phyloP scores from a whole-genome alignment of 2,113 vertebrate species.

The Corydoras maculifer region DNA sequence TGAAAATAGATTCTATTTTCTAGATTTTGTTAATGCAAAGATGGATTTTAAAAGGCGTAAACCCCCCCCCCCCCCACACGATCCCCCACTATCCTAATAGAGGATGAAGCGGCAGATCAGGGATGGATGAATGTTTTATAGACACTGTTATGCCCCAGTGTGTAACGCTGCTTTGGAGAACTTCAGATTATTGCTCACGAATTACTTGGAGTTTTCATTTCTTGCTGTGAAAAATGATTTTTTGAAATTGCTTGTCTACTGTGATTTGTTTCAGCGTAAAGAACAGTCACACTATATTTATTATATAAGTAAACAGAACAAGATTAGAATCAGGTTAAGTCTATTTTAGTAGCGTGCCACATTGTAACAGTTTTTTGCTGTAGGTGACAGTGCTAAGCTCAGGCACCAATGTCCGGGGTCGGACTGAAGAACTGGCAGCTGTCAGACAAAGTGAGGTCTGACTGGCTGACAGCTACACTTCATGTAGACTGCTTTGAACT shows the following conservation, averaged over 20 bases:
- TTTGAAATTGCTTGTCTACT: not conserved
- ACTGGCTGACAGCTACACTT: not conserved
- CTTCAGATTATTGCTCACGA: too few species aligned
- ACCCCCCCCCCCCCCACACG: too few species aligned
- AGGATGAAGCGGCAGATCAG: too few species aligned
- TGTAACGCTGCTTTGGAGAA: not conserved
- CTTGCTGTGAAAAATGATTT: not conserved
- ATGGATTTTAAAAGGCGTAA: too few species aligned
- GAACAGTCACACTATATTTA: not conserved
- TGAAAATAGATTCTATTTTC: too few species aligned
- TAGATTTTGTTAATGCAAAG: too few species aligned
- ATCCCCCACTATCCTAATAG: too few species aligned
- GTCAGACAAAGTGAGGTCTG: constrained; percentile 1
- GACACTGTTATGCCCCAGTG: not conserved
- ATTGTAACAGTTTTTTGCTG: constrained; percentile 35
- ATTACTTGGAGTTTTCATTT: too few species aligned
- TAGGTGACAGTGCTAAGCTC: constrained; percentile 3
- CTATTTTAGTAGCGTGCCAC: not conserved
- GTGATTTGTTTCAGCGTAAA: not conserved
- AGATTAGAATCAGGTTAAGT: not conserved
- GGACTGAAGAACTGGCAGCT: constrained; percentile 2
- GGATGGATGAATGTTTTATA: too few species aligned
- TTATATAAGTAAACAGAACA: not conserved
- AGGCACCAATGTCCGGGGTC: not conserved
- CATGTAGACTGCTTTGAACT: constrained; percentile 8